Evolutionary conservation across 2,888 invertebrate genomes (phyloP).

Genomic region (Lucinisca nassula): DNA sequence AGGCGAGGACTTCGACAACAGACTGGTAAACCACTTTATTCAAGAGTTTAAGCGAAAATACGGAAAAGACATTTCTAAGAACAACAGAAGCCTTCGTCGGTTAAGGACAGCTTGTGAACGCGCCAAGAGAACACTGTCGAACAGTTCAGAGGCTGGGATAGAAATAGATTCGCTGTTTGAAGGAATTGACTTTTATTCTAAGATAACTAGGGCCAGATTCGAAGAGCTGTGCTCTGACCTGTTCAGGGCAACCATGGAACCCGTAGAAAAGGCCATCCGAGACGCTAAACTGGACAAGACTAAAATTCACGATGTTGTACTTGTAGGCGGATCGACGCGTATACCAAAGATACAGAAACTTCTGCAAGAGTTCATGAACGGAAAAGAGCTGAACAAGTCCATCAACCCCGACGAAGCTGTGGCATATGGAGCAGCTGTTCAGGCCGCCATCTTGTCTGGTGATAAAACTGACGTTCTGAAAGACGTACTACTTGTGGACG

Average conservation of each 20-base stretch:
- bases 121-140: conserved; percentile 84
- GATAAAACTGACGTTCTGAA: conserved; percentile 91
- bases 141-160: conserved; percentile 80
- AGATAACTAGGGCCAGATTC: conserved; percentile 84
- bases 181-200: conserved; percentile 84
- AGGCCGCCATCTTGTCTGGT: conserved; percentile 92
- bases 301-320: conserved; percentile 92
- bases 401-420: conserved; percentile 99
- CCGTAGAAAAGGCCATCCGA: conserved; percentile 93
- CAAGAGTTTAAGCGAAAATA: conserved; percentile 83
- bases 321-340: conserved; percentile 96
- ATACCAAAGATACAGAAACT: conserved; percentile 99
- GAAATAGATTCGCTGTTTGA: conserved; percentile 85
- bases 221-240: conserved; percentile 84
- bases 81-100: conserved; percentile 80
- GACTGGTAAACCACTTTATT: conserved; percentile 82
- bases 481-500: conserved; percentile 94
- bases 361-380: conserved; percentile 91
- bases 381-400: conserved; percentile 97
- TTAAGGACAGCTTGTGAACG: conserved; percentile 84
- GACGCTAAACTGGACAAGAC: conserved; percentile 94
- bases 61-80: conserved; percentile 80
- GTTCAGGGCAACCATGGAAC: conserved; percentile 91
- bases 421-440: conserved; percentile 90
- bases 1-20: conserved; percentile 85